Evolutionary conservation across 2,113 vertebrate genomes (phyloP).

Genomic region (Strix aluco): DNA sequence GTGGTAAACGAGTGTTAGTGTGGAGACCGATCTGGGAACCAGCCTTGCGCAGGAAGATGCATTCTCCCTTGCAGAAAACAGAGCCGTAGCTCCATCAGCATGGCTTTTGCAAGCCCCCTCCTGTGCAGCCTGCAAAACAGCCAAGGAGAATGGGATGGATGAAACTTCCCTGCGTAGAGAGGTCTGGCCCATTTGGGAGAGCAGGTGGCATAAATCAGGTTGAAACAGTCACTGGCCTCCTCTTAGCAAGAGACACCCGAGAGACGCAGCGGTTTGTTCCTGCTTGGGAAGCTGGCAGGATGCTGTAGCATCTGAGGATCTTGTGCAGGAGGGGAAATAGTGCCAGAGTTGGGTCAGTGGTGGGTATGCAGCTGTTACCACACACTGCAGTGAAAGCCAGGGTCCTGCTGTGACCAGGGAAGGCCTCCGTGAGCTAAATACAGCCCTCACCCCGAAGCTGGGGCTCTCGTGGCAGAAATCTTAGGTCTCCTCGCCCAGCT

Average conservation of each 20-base stretch:
- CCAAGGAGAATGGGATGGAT: not conserved
- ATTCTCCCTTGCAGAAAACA: not conserved
- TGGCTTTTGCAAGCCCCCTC: not conserved
- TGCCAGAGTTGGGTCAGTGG: not conserved
- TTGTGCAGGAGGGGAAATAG: too few species aligned
- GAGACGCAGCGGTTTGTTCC: not conserved
- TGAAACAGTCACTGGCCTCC: not conserved
- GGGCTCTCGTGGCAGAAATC: not conserved
- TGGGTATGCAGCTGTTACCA: not conserved
- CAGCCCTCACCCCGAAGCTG: not conserved
- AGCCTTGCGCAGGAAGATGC: not conserved
- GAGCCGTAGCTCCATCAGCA: not conserved
- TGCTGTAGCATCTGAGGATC: not conserved
- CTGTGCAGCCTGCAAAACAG: not conserved
- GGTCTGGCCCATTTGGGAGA: not conserved
- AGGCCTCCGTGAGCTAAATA: not conserved
- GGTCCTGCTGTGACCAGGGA: not conserved
- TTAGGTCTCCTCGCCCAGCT: not conserved
- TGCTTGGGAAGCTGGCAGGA: not conserved
- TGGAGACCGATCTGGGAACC: not conserved
- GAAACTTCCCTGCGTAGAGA: not conserved
- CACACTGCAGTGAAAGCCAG: not conserved
- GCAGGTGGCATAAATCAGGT: not conserved
- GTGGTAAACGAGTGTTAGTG: not conserved
- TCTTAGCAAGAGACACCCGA: not conserved